A percentile compares a stretch with the other conserved stretches of the same genome.
phyloP scores from a whole-genome alignment of 2,888 invertebrate genomes.

The Erpobdella octoculata region DNA sequence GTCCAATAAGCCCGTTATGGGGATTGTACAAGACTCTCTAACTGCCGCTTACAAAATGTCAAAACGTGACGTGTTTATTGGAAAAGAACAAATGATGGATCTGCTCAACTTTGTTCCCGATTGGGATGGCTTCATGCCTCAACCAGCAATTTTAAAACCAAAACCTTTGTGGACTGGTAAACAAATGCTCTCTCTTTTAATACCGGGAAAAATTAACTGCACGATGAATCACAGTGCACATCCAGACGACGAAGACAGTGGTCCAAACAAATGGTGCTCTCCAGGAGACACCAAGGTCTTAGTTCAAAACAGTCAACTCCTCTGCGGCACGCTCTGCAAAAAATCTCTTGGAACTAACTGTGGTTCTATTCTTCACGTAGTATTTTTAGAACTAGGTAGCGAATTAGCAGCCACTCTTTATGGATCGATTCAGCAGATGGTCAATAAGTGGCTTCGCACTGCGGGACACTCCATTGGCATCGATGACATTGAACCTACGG shows the following conservation, averaged over 20 bases:
- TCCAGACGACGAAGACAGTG: constrained; percentile 86
- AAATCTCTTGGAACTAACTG: constrained; percentile 92
- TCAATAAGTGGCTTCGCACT: constrained; percentile 92
- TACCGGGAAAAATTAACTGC: constrained; percentile 92
- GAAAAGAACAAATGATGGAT: constrained; percentile 97
- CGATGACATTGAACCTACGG: constrained; percentile 96
- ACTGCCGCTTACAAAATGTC: constrained; percentile 99
- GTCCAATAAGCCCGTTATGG: constrained; percentile 98
- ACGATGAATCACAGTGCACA: constrained; percentile 91
- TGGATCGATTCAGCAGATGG: constrained; percentile 96
- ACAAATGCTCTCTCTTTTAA: constrained; percentile 92
- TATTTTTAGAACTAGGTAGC: constrained; percentile 69
- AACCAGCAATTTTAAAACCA: constrained; percentile 91
- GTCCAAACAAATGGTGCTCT: constrained; percentile 95
- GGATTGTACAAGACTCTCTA: constrained; percentile 95
- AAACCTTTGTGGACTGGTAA: constrained; percentile 92
- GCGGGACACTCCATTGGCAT: constrained; percentile 91
- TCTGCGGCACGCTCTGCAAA: constrained; percentile 96
- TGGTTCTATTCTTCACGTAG: constrained; percentile 93
- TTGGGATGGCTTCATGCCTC: constrained; percentile 98
- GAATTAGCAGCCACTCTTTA: constrained; percentile 78
- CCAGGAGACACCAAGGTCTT: constrained; percentile 95
- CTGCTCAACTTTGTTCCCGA: constrained; percentile 94
- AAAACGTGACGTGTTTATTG: constrained; percentile 92
- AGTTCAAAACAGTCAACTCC: constrained; percentile 92